These are phyloP conservation scores for Oncorhynchus gorbuscha DNA, from an alignment of 2,113 vertebrate genomes.

Conservation along the genomic window DNA sequence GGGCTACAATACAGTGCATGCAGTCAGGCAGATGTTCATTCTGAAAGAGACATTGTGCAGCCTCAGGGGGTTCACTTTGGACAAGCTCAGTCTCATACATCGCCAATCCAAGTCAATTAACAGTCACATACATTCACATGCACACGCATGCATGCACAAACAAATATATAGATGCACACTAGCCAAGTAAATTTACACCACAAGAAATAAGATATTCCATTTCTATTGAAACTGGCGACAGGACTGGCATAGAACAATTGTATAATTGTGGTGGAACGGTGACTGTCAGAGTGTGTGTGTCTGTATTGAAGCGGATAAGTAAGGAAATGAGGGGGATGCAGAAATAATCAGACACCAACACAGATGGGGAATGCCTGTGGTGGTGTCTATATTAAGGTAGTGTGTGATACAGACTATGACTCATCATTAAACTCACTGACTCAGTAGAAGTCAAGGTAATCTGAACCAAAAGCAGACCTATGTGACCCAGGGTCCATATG, in stretches of 20 bases:
- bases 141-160: no score
- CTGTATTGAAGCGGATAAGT: not conserved
- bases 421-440: not conserved
- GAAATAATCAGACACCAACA: not conserved
- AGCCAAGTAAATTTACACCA: not conserved
- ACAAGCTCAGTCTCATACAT: no score
- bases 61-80: no score
- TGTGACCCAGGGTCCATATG: not conserved
- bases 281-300: conserved; percentile 10
- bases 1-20: no score
- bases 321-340: not conserved
- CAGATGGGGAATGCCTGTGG: not conserved
- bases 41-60: no score
- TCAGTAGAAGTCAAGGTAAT: not conserved
- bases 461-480: not conserved
- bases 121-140: no score
- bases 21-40: no score
- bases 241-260: not conserved
- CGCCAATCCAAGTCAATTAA: no score
- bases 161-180: no score
- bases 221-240: not conserved
- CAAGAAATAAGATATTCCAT: not conserved
- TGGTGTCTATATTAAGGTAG: not conserved
- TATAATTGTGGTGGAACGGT: not conserved
- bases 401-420: not conserved